A percentile compares a stretch with the other conserved stretches of the same genome.
Conservation (phyloP, 2,113 vertebrate species). For the Sinosuthora webbiana region DNA sequence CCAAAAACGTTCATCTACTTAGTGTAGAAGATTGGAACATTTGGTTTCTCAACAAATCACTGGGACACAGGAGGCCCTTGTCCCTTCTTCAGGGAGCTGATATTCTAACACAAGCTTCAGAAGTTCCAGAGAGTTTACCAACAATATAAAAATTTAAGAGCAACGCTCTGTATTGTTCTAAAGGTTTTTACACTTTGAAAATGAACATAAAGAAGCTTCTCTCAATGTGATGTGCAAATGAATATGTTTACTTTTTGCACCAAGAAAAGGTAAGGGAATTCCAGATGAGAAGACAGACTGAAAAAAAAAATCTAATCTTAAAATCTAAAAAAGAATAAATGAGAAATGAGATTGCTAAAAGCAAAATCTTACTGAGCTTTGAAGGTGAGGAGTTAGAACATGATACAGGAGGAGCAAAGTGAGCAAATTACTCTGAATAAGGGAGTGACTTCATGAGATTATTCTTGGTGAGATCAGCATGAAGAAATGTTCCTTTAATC, state of each 20-base stretch:
- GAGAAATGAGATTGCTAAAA: slow-evolving; percentile 23
- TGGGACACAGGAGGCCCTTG: not conserved
- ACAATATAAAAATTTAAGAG: not conserved
- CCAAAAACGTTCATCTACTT: not conserved
- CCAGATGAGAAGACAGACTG: not conserved
- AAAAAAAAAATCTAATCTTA: not conserved
- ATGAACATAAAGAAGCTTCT: not conserved
- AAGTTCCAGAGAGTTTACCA: not conserved
- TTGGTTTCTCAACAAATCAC: not conserved
- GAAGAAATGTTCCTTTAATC: slow-evolving; percentile 40
- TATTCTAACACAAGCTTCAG: not conserved
- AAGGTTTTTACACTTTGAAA: not conserved
- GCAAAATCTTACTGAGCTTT: slow-evolving; percentile 15
- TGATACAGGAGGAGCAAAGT: not conserved
- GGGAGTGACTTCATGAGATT: slow-evolving; percentile 3
- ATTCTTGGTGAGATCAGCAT: slow-evolving; percentile 28
- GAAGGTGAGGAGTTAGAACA: slow-evolving; percentile 45
- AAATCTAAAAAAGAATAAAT: not conserved
- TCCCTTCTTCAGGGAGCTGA: not conserved
- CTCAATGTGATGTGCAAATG: not conserved
- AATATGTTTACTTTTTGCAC: not conserved
- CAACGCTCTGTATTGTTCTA: not conserved
- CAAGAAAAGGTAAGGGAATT: slow-evolving; percentile 9
- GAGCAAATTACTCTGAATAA: not conserved
- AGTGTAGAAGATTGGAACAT: not conserved